Evolutionary conservation across 2,113 vertebrate species (phyloP).

Genomic region (Alexandromys fortis): DNA sequence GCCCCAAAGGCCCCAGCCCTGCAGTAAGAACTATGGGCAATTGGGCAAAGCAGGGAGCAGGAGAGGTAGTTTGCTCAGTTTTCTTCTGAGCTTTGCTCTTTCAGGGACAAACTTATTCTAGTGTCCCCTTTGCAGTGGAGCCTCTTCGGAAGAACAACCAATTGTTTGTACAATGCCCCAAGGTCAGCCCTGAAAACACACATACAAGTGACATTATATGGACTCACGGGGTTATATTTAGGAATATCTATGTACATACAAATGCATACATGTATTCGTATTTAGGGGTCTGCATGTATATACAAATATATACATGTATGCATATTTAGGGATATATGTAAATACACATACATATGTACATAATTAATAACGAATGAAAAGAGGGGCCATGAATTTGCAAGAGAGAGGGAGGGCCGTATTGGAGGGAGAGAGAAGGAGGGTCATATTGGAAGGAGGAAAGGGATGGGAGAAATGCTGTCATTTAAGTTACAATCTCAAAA

Average conservation of each 20-base stretch:
- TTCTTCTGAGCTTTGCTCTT: background rate
- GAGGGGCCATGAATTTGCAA: background rate
- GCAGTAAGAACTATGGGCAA: background rate
- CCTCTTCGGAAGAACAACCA: background rate
- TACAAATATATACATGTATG: no score
- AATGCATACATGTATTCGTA: background rate
- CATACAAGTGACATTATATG: background rate
- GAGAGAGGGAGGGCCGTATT: no score
- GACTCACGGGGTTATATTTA: no score
- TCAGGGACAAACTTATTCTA: background rate
- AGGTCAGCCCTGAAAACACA: background rate
- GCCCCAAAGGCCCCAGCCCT: background rate
- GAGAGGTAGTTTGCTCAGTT: background rate
- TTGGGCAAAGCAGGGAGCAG: no score
- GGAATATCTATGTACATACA: background rate
- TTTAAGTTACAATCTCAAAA: background rate
- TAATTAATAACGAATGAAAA: background rate
- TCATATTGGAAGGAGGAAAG: no score
- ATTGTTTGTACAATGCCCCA: background rate
- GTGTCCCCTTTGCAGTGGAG: background rate
- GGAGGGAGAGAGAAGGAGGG: rapidly evolving
- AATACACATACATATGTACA: background rate
- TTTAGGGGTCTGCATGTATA: background rate
- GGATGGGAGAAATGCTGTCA: background rate
- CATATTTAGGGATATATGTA: background rate